phyloP scores from a whole-genome alignment of 2,888 invertebrate genomes.

The Tipula helvola region DNA sequence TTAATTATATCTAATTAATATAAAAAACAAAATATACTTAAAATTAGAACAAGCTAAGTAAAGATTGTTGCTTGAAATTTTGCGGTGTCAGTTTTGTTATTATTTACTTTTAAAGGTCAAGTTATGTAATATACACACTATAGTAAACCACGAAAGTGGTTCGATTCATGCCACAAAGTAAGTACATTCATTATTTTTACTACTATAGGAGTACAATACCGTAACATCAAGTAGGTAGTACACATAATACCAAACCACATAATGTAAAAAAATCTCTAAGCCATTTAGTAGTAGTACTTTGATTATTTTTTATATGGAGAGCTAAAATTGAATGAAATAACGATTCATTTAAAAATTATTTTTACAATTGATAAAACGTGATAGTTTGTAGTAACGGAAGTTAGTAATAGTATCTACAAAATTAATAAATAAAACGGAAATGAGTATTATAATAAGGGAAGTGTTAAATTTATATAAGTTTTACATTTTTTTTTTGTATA shows the following conservation, averaged over 20 bases:
- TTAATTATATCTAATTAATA: background rate
- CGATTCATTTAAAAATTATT: background rate
- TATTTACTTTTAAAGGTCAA: background rate
- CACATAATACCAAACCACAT: background rate
- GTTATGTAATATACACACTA: background rate
- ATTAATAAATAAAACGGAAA: slow-evolving; percentile 5
- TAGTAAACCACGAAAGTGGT: background rate
- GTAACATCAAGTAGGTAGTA: background rate
- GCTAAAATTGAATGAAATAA: background rate
- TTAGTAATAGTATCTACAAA: slow-evolving; percentile 7
- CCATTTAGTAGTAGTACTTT: background rate
- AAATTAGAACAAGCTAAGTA: no score
- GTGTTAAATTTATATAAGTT: slow-evolving; percentile 7
- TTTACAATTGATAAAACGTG: background rate
- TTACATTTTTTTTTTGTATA: background rate
- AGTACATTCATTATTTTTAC: background rate
- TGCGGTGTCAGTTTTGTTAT: background rate
- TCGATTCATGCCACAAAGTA: background rate
- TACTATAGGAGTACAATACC: background rate
- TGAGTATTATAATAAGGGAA: slow-evolving; percentile 7
- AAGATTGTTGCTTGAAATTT: background rate
- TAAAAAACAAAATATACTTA: no score
- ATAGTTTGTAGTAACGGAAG: slow-evolving; percentile 5
- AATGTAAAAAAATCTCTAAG: background rate
- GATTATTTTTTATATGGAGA: background rate